Evolutionary conservation across 2,797 vertebrate genomes (phyloP).

Genomic region (Thalassophryne amazonica): DNA sequence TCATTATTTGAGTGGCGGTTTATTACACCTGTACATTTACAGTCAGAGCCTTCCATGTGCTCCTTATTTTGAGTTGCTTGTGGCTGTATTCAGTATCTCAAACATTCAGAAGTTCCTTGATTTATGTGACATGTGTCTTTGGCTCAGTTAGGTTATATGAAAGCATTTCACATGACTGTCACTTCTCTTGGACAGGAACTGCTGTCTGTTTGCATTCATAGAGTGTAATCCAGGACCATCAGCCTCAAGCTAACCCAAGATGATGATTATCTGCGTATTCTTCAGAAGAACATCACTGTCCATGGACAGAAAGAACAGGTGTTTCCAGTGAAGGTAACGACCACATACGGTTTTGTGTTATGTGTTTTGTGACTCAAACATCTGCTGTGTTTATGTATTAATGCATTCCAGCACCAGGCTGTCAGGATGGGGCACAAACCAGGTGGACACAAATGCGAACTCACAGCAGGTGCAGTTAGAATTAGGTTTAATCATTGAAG

Average conservation of each 20-base stretch:
- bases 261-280: constrained; percentile 49
- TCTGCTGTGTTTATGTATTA: constrained; percentile 36
- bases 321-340: constrained; percentile 64
- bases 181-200: constrained; percentile 18
- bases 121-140: constrained; percentile 10
- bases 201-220: constrained; percentile 47
- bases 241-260: constrained; percentile 39
- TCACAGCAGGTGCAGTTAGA: too few relatives aligned
- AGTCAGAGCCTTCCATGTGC: too few relatives aligned
- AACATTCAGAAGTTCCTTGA: too few relatives aligned
- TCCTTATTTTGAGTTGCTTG: too few relatives aligned
- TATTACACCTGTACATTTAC: too few relatives aligned
- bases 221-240: constrained; percentile 34
- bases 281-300: constrained; percentile 37
- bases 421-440: too few relatives aligned
- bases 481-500: too few relatives aligned
- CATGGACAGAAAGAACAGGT: constrained; percentile 40
- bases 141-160: constrained; percentile 12
- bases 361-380: constrained; percentile 12
- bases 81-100: too few relatives aligned
- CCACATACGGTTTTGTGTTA: constrained; percentile 7
- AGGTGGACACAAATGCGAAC: too few relatives aligned
- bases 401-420: constrained; percentile 33
- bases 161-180: constrained; percentile 5
- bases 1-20: too few relatives aligned